Evolutionary conservation across 2,888 invertebrate genomes (phyloP).

Genomic region (Macrophya alboannulata): DNA sequence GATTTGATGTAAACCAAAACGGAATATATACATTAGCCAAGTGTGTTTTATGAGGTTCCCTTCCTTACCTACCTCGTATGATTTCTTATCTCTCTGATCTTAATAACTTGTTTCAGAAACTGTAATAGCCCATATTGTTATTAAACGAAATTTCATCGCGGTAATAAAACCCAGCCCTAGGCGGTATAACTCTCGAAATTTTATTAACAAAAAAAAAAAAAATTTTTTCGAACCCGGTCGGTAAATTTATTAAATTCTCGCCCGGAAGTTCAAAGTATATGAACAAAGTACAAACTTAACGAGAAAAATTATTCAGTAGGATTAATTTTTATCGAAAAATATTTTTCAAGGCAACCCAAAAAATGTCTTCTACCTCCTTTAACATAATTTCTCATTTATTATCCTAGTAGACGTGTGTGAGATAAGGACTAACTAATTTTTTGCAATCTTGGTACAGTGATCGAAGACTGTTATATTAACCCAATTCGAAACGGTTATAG

Average conservation of each 20-base stretch:
- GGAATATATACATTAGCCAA: not conserved
- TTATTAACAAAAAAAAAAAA: not conserved
- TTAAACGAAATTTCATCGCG: constrained; percentile 2
- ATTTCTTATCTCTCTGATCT: not conserved
- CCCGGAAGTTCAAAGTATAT: not conserved
- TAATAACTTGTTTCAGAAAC: not conserved
- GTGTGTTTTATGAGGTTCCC: not conserved
- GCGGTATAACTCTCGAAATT: not conserved
- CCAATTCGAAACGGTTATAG: constrained; percentile 54
- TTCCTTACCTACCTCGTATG: not conserved
- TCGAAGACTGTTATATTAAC: constrained; percentile 42
- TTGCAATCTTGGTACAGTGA: not conserved
- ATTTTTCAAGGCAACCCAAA: not conserved
- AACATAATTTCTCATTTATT: not conserved
- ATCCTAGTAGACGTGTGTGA: not conserved
- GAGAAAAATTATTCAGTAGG: not conserved
- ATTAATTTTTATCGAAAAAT: not conserved
- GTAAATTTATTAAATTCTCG: not conserved
- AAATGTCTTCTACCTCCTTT: not conserved
- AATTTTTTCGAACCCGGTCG: not conserved
- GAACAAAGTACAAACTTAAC: too few relatives aligned
- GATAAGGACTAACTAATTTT: constrained; percentile 36
- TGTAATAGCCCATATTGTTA: not conserved
- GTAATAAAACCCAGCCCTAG: not conserved
- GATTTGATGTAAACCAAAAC: not conserved